Evolutionary conservation across 2,888 invertebrate species (phyloP).

Genomic region (Epistrophe grossulariae): DNA sequence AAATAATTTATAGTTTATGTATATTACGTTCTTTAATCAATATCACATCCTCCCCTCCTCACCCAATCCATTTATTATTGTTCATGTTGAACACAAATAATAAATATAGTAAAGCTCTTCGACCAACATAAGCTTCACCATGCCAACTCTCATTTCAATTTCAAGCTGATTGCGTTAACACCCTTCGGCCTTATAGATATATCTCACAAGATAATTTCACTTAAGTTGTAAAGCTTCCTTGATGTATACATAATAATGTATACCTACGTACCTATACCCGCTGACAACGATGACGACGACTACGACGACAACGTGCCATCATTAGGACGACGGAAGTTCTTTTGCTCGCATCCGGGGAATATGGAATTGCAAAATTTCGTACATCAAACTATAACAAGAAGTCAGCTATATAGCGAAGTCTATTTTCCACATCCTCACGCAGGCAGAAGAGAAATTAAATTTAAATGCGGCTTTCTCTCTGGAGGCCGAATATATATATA

Average conservation of each 20-base stretch:
- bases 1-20: not conserved
- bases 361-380: conserved; percentile 64
- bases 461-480: conserved; percentile 61
- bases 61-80: not conserved
- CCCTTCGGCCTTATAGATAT: conserved; percentile 22
- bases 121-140: not conserved
- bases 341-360: conserved; percentile 62
- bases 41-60: not conserved
- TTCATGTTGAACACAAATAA: not conserved
- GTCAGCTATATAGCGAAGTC: conserved; percentile 36
- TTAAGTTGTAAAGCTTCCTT: conserved; percentile 8
- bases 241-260: conserved; percentile 3
- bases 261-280: conserved; percentile 16
- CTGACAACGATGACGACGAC: conserved; percentile 4
- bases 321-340: conserved; percentile 69
- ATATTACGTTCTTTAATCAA: not conserved
- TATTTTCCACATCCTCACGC: conserved; percentile 36
- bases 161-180: conserved; percentile 49
- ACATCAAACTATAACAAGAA: not conserved
- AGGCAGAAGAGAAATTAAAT: conserved; percentile 67
- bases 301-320: conserved; percentile 34
- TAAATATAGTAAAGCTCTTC: not conserved
- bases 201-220: conserved; percentile 28
- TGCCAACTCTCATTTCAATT: conserved; percentile 31
- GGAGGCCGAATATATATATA: conserved; percentile 55